Percentiles rank a stretch among this genome's conserved stretches.
Evolutionary conservation across 2,113 vertebrate species (phyloP).

Genomic region (Gallinago undulata): DNA sequence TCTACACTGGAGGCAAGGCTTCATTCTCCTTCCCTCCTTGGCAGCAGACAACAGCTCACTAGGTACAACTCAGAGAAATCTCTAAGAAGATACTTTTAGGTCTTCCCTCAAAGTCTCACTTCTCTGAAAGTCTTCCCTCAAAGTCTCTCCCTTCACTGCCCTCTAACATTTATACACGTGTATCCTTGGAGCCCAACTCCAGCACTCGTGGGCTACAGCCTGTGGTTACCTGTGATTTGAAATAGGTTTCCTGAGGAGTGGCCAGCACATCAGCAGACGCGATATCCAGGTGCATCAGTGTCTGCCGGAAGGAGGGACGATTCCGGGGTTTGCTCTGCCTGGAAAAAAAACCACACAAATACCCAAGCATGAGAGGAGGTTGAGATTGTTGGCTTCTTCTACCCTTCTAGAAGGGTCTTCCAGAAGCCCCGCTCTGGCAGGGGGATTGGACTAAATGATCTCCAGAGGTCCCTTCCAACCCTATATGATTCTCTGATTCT

Average conservation of each 20-base stretch:
- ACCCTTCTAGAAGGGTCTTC: background rate
- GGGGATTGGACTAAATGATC: no score
- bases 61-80: background rate
- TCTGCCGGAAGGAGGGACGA: conserved; percentile 95
- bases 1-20: background rate
- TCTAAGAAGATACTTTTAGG: background rate
- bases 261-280: conserved; percentile 93
- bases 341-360: background rate
- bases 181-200: background rate
- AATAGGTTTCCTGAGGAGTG: conserved; percentile 97
- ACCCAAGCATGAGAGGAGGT: background rate
- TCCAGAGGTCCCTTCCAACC: no score
- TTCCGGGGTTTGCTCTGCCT: conserved; percentile 98
- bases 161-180: background rate
- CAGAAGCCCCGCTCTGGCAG: no score
- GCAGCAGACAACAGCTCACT: background rate
- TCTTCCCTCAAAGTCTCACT: background rate
- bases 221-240: conserved; percentile 92
- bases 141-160: background rate
- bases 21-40: background rate
- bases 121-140: background rate
- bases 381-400: background rate
- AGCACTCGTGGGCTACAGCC: background rate
- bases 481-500: background rate
- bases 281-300: conserved; percentile 95